Evolutionary conservation across 2,888 invertebrate genomes (phyloP).

Genomic region (Rhynchonema sp.): DNA sequence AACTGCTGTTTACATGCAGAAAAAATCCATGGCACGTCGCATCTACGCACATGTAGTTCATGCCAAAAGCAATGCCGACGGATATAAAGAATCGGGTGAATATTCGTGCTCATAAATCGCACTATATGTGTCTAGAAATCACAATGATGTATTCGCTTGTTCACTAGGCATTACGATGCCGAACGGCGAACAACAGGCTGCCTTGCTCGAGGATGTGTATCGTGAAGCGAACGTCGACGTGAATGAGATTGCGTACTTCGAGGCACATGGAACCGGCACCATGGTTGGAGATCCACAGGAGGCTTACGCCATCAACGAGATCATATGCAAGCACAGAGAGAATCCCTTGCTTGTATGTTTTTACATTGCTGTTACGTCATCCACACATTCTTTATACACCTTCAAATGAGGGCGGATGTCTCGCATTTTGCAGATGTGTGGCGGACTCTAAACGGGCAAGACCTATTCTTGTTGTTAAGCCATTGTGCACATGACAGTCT

Average conservation of each 20-base stretch:
- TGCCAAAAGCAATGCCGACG: conserved; percentile 72
- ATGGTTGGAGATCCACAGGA: conserved; percentile 89
- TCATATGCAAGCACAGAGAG: conserved; percentile 59
- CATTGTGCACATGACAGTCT: no score
- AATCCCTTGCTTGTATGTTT: conserved; percentile 54
- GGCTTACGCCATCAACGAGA: conserved; percentile 49
- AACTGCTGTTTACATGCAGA: no score
- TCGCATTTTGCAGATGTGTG: no score
- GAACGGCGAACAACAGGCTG: conserved; percentile 44
- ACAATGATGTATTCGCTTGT: no score
- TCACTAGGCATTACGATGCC: conserved; percentile 32
- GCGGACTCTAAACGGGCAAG: no score
- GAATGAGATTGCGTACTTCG: conserved; percentile 59
- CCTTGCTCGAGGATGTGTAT: conserved; percentile 51
- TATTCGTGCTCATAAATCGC: not conserved
- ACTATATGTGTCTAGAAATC: not conserved
- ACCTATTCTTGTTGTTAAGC: no score
- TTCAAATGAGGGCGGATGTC: no score
- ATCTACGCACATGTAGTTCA: conserved; percentile 41
- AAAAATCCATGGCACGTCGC: conserved; percentile 19
- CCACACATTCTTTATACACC: no score
- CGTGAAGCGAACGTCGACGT: conserved; percentile 43
- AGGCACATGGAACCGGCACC: conserved; percentile 91
- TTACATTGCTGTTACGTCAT: no score
- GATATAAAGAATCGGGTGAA: conserved; percentile 61